Percentiles rank a stretch among this genome's conserved stretches.
Evolutionary conservation across 2,797 vertebrate species (phyloP).

Genomic region (Sciurus vulgaris): DNA sequence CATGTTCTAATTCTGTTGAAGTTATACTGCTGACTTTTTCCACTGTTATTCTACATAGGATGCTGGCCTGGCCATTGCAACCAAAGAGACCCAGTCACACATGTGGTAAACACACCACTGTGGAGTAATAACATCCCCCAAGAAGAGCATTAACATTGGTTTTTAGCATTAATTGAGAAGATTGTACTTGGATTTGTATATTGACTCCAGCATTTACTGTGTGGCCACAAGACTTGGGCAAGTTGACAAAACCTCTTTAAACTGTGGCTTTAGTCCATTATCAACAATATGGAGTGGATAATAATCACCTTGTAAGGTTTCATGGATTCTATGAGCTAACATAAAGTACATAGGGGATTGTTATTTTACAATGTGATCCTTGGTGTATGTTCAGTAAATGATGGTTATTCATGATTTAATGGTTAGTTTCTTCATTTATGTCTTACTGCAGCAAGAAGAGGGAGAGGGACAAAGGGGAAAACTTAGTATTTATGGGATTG

Average conservation of each 20-base stretch:
- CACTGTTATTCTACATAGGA: not conserved
- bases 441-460: not conserved
- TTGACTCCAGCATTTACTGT: not conserved
- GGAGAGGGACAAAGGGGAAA: not conserved
- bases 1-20: not conserved
- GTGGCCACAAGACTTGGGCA: not conserved
- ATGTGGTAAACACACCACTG: not conserved
- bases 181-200: not conserved
- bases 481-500: not conserved
- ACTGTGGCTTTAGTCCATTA: not conserved
- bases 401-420: not conserved
- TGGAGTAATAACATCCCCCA: not conserved
- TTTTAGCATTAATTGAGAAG: not conserved
- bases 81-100: not conserved
- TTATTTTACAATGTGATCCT: not conserved
- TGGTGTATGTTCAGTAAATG: not conserved
- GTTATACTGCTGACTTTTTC: not conserved
- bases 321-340: not conserved
- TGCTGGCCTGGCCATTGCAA: not conserved
- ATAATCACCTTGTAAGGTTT: not conserved
- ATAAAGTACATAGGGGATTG: not conserved
- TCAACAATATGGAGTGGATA: not conserved
- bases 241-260: not conserved
- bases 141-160: not conserved
- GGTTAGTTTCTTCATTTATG: not conserved